phyloP scores from a whole-genome alignment of 2,888 invertebrate species.

The Chromoteleia sp. region DNA sequence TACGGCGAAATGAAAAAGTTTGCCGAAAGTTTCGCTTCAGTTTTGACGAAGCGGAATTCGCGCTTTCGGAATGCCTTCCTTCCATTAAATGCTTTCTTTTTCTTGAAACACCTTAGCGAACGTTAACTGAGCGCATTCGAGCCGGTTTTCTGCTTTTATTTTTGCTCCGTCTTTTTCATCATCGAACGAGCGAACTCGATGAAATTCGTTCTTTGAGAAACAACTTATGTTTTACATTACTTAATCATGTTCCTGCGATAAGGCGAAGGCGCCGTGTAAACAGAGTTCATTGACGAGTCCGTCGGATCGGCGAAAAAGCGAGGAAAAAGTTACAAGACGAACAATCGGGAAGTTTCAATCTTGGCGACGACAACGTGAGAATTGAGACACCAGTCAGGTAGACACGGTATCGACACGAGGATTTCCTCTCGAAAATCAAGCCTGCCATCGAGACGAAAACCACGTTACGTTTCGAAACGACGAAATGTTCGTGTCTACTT shows the following conservation, averaged over 20 bases:
- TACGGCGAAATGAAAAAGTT: constrained; percentile 74
- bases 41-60: constrained; percentile 59
- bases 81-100: constrained; percentile 51
- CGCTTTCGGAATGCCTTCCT: constrained; percentile 38
- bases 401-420: constrained; percentile 71
- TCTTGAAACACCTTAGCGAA: constrained; percentile 44
- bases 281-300: constrained; percentile 51
- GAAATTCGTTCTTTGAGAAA: constrained; percentile 19
- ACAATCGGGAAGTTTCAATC: constrained; percentile 73
- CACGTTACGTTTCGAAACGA: constrained; percentile 59
- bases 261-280: constrained; percentile 48
- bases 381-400: constrained; percentile 77
- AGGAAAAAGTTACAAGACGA: constrained; percentile 47
- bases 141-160: background rate
- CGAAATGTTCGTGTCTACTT: constrained; percentile 55
- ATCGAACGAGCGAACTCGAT: too few relatives aligned
- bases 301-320: constrained; percentile 32
- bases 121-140: constrained; percentile 37
- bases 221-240: constrained; percentile 54
- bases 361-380: constrained; percentile 72
- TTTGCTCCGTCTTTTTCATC: background rate
- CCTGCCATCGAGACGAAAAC: constrained; percentile 64
- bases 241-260: constrained; percentile 56
- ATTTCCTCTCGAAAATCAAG: constrained; percentile 74
- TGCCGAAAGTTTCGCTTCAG: constrained; percentile 72